A percentile compares a stretch with the other conserved stretches of the same genome.
Evolutionary conservation across 2,888 invertebrate genomes (phyloP).

Genomic region (Xylophagus ater): DNA sequence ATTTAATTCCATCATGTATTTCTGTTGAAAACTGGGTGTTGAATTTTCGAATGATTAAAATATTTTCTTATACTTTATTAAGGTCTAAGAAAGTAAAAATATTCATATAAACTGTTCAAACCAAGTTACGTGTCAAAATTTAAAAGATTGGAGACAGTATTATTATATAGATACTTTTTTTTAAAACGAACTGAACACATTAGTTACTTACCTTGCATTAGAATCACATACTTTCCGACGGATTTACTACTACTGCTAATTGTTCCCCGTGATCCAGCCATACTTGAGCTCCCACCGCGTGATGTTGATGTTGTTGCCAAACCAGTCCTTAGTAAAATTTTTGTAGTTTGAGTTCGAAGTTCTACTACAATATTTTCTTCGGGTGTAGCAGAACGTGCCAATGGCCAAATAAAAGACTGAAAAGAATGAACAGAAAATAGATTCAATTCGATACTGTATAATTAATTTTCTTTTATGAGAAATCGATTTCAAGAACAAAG

Average conservation of each 20-base stretch:
- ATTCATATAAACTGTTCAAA: too few relatives aligned
- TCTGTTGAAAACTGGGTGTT: too few relatives aligned
- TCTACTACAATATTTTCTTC: slow-evolving; percentile 52
- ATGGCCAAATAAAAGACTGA: slow-evolving; percentile 58
- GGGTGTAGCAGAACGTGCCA: slow-evolving; percentile 50
- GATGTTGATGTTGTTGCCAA: slow-evolving; percentile 15
- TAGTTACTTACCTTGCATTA: slow-evolving; percentile 35
- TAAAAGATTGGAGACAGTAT: too few relatives aligned
- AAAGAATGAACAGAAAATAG: slow-evolving; percentile 22
- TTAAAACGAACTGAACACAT: too few relatives aligned
- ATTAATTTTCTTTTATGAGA: too few relatives aligned
- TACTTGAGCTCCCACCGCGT: slow-evolving; percentile 18
- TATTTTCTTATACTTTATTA: too few relatives aligned
- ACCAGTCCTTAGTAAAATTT: slow-evolving; percentile 28
- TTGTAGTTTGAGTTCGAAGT: slow-evolving; percentile 30
- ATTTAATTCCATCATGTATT: too few relatives aligned
- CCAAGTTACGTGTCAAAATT: too few relatives aligned
- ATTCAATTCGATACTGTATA: background rate
- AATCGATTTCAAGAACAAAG: slow-evolving; percentile 2
- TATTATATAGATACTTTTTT: too few relatives aligned
- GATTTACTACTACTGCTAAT: slow-evolving; percentile 32
- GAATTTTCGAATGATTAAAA: too few relatives aligned
- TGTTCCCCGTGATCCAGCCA: slow-evolving; percentile 24
- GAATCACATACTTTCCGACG: slow-evolving; percentile 29
- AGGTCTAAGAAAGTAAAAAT: too few relatives aligned